Percentiles rank a stretch among this genome's conserved stretches.
phyloP scores from a whole-genome alignment of 1,140 invertebrate species.

The Tachypleus tridentatus region DNA sequence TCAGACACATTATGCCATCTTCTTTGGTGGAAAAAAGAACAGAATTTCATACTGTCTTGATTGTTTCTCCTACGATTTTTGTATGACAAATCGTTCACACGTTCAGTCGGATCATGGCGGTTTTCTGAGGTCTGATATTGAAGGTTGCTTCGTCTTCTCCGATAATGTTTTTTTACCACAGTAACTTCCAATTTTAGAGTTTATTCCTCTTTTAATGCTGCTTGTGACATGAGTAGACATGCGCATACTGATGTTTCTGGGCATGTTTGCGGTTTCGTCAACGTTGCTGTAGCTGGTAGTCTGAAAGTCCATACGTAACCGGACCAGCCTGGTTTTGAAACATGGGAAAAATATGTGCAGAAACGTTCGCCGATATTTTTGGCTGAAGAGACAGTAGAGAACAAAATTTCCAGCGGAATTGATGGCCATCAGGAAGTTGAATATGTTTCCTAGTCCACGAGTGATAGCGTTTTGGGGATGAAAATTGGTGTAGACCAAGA shows the following conservation, averaged over 20 bases:
- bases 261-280: conserved; percentile 14
- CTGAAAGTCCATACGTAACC: conserved; percentile 14
- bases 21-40: too few relatives aligned
- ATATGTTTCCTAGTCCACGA: conserved; percentile 51
- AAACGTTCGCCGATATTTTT: conserved; percentile 59
- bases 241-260: background rate
- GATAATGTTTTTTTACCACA: too few relatives aligned
- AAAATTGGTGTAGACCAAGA: conserved; percentile 40
- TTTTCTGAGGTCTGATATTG: too few relatives aligned
- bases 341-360: conserved; percentile 47
- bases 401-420: conserved; percentile 61
- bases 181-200: too few relatives aligned
- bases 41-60: too few relatives aligned
- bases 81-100: too few relatives aligned
- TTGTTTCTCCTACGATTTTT: too few relatives aligned
- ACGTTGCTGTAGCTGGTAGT: conserved; percentile 14
- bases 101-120: too few relatives aligned
- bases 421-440: conserved; percentile 54
- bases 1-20: too few relatives aligned
- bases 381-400: conserved; percentile 60
- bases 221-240: too few relatives aligned
- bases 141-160: too few relatives aligned
- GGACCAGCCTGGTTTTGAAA: conserved; percentile 10
- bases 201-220: too few relatives aligned
- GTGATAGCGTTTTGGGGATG: conserved; percentile 36